Percentiles rank a stretch among this genome's conserved stretches.
These are phyloP conservation scores for Eupristina koningsbergeri DNA, from an alignment of 1,140 invertebrate genomes.

Conservation along the genomic window DNA sequence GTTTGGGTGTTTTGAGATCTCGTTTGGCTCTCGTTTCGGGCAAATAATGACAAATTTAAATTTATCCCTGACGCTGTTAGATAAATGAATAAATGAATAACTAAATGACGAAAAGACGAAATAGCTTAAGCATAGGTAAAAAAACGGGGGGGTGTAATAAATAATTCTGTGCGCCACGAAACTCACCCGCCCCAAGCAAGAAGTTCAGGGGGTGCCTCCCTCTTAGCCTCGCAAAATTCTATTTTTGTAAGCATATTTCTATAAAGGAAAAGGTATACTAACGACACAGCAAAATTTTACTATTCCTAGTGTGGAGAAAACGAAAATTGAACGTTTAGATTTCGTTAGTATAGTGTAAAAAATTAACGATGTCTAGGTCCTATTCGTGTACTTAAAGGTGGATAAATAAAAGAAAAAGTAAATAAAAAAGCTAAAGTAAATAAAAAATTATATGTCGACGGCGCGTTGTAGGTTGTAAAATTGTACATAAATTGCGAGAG, in stretches of 20 bases:
- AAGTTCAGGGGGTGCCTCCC: constrained; percentile 65
- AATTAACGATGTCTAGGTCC: constrained; percentile 74
- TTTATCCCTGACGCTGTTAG: constrained; percentile 32
- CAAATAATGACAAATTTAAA: constrained; percentile 33
- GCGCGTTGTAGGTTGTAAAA: constrained; percentile 73
- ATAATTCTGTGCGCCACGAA: constrained; percentile 61
- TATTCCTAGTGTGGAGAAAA: constrained; percentile 73
- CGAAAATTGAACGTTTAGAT: constrained; percentile 75
- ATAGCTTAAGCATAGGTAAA: constrained; percentile 31
- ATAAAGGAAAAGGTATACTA: constrained; percentile 73
- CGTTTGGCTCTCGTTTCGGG: constrained; percentile 54
- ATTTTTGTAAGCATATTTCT: constrained; percentile 76
- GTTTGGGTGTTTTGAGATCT: constrained; percentile 31
- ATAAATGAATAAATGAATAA: constrained; percentile 42
- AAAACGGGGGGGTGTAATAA: no score
- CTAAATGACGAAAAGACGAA: constrained; percentile 42
- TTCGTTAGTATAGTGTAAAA: constrained; percentile 75
- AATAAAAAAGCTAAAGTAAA: constrained; percentile 55
- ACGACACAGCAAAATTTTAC: constrained; percentile 74
- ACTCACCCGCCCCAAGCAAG: constrained; percentile 64
- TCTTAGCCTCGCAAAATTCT: constrained; percentile 73
- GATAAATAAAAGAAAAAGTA: constrained; percentile 52
- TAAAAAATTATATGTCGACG: constrained; percentile 74
- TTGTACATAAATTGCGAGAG: constrained; percentile 75
- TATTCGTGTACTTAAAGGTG: constrained; percentile 71